Percentiles rank a stretch among this genome's conserved stretches.
These are phyloP conservation scores for Rana temporaria DNA, from an alignment of 2,113 vertebrate genomes.

Conservation along the genomic window DNA sequence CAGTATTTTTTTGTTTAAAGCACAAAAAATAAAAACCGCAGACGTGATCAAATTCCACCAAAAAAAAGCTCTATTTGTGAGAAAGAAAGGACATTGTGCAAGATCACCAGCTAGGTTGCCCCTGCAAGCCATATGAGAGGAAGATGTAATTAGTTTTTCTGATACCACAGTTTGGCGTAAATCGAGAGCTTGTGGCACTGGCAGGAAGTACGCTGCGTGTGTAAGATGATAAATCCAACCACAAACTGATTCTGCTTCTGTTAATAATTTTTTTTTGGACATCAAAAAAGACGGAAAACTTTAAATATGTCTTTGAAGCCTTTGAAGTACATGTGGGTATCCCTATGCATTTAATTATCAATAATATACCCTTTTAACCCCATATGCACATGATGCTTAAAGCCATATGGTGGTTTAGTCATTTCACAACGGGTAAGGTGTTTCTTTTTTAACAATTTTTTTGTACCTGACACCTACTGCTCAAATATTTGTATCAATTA, in stretches of 20 bases:
- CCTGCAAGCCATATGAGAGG: conserved; percentile 22
- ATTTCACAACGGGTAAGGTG: not conserved
- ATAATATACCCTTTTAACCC: conserved; percentile 1
- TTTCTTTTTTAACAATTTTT: not conserved
- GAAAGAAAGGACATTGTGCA: no score
- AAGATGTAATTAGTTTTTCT: not conserved
- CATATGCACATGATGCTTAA: not conserved
- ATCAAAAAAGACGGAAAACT: conserved; percentile 26
- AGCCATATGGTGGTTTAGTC: not conserved
- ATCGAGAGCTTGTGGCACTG: not conserved
- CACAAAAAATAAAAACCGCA: no score
- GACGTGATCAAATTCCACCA: no score
- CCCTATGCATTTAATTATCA: conserved; percentile 11
- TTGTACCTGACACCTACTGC: no score
- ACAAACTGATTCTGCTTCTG: conserved; percentile 6
- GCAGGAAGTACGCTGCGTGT: conserved; percentile 1
- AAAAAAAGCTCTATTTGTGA: no score
- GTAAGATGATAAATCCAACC: conserved; percentile 3
- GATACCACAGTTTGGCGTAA: not conserved
- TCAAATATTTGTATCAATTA: no score
- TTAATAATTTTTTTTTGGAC: conserved; percentile 10
- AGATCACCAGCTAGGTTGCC: not conserved
- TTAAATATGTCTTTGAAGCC: conserved; percentile 31
- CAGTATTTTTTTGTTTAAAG: no score
- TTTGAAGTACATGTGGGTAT: conserved; percentile 24